These are phyloP conservation scores for Chironex yamaguchii DNA, from an alignment of 30 jellyfish, hydroid and myxozoan genomes.

Conservation along the genomic window DNA sequence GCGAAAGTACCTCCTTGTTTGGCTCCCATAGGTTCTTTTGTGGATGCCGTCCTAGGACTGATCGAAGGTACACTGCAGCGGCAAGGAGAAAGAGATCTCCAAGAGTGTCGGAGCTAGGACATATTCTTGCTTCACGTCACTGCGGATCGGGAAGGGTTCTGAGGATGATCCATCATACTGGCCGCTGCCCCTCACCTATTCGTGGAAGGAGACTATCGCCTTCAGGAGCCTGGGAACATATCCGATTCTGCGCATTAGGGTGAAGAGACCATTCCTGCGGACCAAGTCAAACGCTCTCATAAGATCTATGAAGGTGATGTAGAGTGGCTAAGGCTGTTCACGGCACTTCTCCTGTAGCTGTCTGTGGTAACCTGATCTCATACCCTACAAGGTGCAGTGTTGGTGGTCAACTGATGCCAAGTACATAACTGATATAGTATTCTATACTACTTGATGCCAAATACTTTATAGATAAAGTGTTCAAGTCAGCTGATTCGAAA, in stretches of 20 bases:
- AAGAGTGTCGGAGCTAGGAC: constrained; percentile 57
- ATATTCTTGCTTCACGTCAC: constrained; percentile 61
- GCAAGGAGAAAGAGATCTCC: constrained; percentile 13
- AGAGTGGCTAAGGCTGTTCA: constrained; percentile 12
- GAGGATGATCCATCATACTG: not conserved
- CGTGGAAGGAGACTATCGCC: not conserved
- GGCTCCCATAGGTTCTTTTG: not conserved
- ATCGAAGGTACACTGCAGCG: not conserved
- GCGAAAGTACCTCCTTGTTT: not conserved
- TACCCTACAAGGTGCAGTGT: no score
- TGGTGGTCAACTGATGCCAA: no score
- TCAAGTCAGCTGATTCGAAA: no score
- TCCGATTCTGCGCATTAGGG: constrained; percentile 6
- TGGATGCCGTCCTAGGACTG: constrained; percentile 1
- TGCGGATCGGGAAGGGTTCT: not conserved
- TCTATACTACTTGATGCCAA: no score
- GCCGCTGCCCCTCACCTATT: constrained; percentile 1
- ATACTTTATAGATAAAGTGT: no score
- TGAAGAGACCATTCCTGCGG: constrained; percentile 21
- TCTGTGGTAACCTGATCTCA: no score
- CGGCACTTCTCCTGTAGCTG: constrained; percentile 54
- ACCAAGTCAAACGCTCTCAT: constrained; percentile 45
- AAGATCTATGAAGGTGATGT: constrained; percentile 25
- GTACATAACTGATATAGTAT: no score
- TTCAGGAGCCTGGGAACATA: constrained; percentile 11